phyloP scores from a whole-genome alignment of 2,888 invertebrate species.

The Sesia bembeciformis region DNA sequence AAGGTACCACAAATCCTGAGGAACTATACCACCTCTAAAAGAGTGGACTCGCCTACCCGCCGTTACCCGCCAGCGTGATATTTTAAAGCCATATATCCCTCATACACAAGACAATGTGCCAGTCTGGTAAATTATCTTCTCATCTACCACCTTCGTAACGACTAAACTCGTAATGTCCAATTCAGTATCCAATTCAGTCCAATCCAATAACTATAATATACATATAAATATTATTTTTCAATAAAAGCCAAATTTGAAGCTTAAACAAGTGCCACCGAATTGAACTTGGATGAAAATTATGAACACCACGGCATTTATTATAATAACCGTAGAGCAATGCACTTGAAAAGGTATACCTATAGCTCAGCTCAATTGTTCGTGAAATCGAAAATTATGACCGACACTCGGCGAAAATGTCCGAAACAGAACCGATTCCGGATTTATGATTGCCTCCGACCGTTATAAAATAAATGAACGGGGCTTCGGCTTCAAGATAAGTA shows the following conservation, averaged over 20 bases:
- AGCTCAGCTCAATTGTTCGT: conserved; percentile 55
- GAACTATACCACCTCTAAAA: no score
- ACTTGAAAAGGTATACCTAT: conserved; percentile 36
- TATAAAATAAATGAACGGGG: no score
- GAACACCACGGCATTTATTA: conserved; percentile 3
- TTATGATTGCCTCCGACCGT: conserved; percentile 17
- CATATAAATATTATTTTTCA: not conserved
- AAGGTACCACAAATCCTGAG: no score
- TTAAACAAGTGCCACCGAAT: not conserved
- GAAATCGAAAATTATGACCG: conserved; percentile 69
- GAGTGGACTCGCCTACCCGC: no score
- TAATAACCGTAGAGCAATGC: conserved; percentile 8
- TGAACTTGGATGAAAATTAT: conserved; percentile 2
- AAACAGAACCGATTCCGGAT: conserved; percentile 38
- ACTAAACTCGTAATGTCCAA: no score
- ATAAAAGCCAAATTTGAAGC: not conserved
- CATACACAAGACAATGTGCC: no score
- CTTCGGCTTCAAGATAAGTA: no score
- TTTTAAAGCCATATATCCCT: no score
- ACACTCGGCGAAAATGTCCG: conserved; percentile 35
- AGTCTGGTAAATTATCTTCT: no score
- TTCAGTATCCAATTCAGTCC: no score
- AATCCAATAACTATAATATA: not conserved
- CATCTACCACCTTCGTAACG: no score
- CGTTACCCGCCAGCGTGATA: no score